phyloP scores from a whole-genome alignment of 2,888 invertebrate genomes.

The Phlogophora meticulosa region DNA sequence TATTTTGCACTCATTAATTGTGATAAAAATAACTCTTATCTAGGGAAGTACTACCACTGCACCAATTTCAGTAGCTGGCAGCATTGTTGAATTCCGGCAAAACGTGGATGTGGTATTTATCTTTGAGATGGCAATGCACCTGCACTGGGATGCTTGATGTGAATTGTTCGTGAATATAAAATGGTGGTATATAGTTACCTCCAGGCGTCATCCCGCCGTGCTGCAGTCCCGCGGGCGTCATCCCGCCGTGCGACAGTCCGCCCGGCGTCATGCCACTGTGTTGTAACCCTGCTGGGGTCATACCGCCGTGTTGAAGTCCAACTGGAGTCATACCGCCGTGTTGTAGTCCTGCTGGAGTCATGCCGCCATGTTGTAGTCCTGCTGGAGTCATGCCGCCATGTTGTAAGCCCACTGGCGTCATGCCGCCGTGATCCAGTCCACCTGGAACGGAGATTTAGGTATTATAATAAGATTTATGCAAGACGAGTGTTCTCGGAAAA shows the following conservation, averaged over 20 bases:
- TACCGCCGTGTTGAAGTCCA: conserved; percentile 73
- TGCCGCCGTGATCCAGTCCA: conserved; percentile 75
- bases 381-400: conserved; percentile 85
- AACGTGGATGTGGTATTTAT: background rate
- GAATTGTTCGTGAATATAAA: background rate
- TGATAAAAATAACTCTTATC: no score
- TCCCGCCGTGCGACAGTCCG: conserved; percentile 83
- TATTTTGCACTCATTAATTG: no score
- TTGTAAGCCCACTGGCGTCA: conserved; percentile 80
- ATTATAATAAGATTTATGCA: background rate
- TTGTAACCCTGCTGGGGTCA: conserved; percentile 81
- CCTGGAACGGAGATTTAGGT: conserved; percentile 27
- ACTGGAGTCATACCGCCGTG: conserved; percentile 83
- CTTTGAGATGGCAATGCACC: background rate
- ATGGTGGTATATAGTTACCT: conserved; percentile 40
- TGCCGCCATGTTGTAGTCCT: conserved; percentile 72
- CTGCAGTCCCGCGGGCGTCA: conserved; percentile 82
- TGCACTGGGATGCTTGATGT: no score
- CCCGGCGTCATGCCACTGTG: conserved; percentile 80
- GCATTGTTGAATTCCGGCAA: no score
- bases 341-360: conserved; percentile 78
- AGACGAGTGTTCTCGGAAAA: no score
- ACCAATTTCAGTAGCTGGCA: no score
- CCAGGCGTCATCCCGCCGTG: conserved; percentile 80
- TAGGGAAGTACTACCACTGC: no score